Conservation (phyloP, 2,113 vertebrate genomes). For the Atrichornis clamosus region DNA sequence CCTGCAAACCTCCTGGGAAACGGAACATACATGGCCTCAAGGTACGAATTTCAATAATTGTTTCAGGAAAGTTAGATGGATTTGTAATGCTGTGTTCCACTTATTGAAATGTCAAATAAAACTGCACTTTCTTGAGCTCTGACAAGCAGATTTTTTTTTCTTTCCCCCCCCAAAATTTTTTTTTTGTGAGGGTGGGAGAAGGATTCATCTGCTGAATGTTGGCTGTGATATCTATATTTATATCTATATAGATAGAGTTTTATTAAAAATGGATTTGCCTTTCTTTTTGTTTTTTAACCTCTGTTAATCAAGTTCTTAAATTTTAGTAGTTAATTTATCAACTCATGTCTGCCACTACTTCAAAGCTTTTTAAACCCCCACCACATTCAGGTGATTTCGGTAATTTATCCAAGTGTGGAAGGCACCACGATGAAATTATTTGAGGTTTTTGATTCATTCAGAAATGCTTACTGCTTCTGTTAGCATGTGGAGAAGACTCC, state of each 20-base stretch:
- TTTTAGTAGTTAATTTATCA: not conserved
- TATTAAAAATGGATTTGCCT: not conserved
- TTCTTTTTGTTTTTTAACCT: constrained; percentile 14
- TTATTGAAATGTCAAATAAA: constrained; percentile 99
- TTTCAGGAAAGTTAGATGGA: constrained; percentile 97
- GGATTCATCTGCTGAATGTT: constrained; percentile 14
- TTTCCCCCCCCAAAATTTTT: not conserved
- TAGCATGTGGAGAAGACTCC: not conserved
- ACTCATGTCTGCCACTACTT: not conserved
- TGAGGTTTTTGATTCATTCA: not conserved
- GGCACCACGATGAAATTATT: not conserved
- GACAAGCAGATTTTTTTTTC: constrained; percentile 73
- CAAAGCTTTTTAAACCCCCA: not conserved
- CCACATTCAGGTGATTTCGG: not conserved
- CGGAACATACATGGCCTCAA: constrained; percentile 99
- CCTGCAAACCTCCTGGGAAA: constrained; percentile 99
- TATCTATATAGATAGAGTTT: not conserved
- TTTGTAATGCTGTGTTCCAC: constrained; percentile 98
- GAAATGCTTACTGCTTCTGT: not conserved
- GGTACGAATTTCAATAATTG: constrained; percentile 99
- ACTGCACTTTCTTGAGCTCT: constrained; percentile 79
- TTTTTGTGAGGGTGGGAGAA: not conserved
- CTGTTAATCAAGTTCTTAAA: constrained; percentile 28
- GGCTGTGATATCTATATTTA: not conserved
- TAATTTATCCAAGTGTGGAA: not conserved